These are phyloP conservation scores for Margaritifera margaritifera DNA, from an alignment of 2,888 invertebrate genomes.

Conservation along the genomic window DNA sequence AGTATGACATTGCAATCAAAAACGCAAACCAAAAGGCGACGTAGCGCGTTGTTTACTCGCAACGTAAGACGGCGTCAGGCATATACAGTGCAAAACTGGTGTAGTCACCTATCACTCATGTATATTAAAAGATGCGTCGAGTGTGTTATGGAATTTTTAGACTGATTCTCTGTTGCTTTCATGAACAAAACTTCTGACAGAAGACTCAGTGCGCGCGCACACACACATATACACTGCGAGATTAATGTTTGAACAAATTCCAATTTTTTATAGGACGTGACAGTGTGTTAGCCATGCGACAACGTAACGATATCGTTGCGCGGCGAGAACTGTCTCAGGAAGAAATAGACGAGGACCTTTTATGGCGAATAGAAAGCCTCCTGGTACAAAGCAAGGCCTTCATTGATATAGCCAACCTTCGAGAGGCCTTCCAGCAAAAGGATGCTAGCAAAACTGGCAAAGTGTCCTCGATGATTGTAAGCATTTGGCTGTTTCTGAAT, in stretches of 20 bases:
- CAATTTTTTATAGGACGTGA: conserved; percentile 54
- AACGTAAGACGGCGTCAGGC: no score
- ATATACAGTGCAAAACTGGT: no score
- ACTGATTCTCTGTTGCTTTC: no score
- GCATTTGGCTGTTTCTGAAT: background rate
- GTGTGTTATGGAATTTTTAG: no score
- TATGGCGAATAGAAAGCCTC: conserved; percentile 60
- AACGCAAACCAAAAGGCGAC: no score
- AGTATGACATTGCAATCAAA: no score
- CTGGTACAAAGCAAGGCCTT: conserved; percentile 51
- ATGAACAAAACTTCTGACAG: no score
- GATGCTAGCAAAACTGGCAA: conserved; percentile 57
- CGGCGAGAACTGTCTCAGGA: conserved; percentile 52
- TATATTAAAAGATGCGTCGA: no score
- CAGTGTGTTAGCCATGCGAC: conserved; percentile 63
- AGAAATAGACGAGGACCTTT: conserved; percentile 62
- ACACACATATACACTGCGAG: no score
- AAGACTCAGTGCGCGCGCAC: no score
- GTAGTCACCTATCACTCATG: no score
- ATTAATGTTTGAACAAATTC: background rate
- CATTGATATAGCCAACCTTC: conserved; percentile 57
- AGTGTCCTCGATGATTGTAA: conserved; percentile 39
- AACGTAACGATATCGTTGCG: conserved; percentile 51
- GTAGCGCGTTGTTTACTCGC: no score
- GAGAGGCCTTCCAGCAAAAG: conserved; percentile 46